Percentiles rank a stretch among this genome's conserved stretches.
These are phyloP conservation scores for Myotis vivesi DNA, from an alignment of 2,797 vertebrate genomes.

Conservation along the genomic window DNA sequence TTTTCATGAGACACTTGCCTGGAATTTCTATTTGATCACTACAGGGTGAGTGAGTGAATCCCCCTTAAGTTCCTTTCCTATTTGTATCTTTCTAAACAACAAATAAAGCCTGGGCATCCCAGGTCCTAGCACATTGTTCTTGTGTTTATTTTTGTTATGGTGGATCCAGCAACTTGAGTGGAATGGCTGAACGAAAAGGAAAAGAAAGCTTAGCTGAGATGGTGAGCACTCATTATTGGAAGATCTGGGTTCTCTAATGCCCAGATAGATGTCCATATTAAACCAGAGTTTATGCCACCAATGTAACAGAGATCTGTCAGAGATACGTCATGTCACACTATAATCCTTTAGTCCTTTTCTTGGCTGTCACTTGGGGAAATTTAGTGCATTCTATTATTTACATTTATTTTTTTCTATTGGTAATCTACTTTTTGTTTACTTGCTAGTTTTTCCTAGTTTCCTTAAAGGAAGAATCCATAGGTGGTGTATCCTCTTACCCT, in stretches of 20 bases:
- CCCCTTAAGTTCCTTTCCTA: neutral
- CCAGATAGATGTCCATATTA: neutral
- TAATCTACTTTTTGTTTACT: neutral
- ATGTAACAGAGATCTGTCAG: neutral
- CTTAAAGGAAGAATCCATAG: too few species aligned
- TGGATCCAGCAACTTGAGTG: neutral
- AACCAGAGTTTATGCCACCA: neutral
- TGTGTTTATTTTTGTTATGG: neutral
- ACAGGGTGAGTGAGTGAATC: neutral
- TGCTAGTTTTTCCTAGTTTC: neutral
- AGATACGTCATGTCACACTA: neutral
- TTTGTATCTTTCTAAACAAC: neutral
- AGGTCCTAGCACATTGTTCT: neutral
- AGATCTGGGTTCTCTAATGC: neutral
- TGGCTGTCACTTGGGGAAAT: neutral
- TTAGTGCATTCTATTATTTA: neutral
- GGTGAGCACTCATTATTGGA: neutral
- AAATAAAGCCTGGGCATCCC: neutral
- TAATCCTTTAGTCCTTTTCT: neutral
- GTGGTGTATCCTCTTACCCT: neutral
- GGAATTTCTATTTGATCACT: constrained; percentile 37
- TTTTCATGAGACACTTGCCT: neutral
- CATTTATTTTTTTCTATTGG: neutral
- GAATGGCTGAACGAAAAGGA: neutral
- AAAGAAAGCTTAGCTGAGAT: neutral